These are phyloP conservation scores for Indicator indicator DNA, from an alignment of 2,113 vertebrate species.

Conservation along the genomic window DNA sequence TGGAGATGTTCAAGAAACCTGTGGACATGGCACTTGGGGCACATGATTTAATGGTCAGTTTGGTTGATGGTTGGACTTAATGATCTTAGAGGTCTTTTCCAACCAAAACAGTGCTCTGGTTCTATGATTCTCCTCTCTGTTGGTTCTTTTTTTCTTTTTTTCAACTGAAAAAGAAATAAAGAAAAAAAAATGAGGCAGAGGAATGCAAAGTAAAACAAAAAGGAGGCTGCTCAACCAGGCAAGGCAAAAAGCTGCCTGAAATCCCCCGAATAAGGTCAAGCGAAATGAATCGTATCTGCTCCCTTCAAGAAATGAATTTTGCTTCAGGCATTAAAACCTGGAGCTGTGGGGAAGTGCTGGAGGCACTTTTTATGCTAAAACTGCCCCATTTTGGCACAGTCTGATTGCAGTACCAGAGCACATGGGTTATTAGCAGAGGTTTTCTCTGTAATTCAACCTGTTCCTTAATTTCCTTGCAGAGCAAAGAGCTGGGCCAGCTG, in stretches of 20 bases:
- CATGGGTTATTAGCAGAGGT: neutral
- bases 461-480: neutral
- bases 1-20: no score
- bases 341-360: neutral
- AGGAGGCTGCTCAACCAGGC: neutral
- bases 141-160: neutral
- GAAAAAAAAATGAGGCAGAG: neutral
- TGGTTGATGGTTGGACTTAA: no score
- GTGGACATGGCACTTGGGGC: no score
- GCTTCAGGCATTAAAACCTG: neutral
- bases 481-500: neutral
- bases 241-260: conserved; percentile 9
- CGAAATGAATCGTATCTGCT: neutral
- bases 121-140: neutral
- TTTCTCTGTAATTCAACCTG: neutral
- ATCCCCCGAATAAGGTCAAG: conserved; percentile 10
- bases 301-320: neutral
- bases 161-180: neutral
- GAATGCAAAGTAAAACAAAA: conserved; percentile 21
- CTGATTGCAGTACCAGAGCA: neutral
- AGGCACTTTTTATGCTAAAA: neutral
- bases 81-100: no score
- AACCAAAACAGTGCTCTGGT: no score
- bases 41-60: no score
- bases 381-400: neutral